Evolutionary conservation across 2,888 invertebrate genomes (phyloP).

Genomic region (Marronus borbonicus): DNA sequence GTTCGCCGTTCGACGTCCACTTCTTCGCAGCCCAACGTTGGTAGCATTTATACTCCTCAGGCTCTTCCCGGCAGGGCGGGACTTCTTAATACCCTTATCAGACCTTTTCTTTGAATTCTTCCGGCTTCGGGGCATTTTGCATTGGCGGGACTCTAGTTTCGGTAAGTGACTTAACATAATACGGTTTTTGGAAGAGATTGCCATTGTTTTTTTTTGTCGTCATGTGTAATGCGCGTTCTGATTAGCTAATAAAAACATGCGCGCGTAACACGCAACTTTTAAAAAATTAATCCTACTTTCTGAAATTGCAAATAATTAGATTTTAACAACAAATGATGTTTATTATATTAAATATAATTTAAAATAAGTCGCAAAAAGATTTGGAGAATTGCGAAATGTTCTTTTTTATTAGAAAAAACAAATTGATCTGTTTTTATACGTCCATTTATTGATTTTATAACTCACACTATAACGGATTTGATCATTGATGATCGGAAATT

Average conservation of each 20-base stretch:
- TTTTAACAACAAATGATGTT: no score
- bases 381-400: no score
- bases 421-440: no score
- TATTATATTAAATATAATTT: no score
- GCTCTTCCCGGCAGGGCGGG: conserved; percentile 17
- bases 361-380: no score
- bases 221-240: background rate
- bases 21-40: conserved; percentile 36
- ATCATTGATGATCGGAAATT: no score
- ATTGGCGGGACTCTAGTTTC: background rate
- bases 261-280: background rate
- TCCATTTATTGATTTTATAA: no score
- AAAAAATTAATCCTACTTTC: background rate
- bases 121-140: conserved; percentile 31
- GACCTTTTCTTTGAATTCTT: conserved; percentile 20
- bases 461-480: no score
- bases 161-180: conserved; percentile 7
- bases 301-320: no score
- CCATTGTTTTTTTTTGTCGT: conserved; percentile 10
- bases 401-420: no score
- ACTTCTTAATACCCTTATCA: conserved; percentile 28
- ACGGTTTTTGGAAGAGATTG: background rate
- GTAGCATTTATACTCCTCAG: conserved; percentile 31
- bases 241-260: conserved; percentile 12
- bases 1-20: conserved; percentile 25